Evolutionary conservation across 2,888 invertebrate genomes (phyloP).

Genomic region (Oligia fasciuncula): DNA sequence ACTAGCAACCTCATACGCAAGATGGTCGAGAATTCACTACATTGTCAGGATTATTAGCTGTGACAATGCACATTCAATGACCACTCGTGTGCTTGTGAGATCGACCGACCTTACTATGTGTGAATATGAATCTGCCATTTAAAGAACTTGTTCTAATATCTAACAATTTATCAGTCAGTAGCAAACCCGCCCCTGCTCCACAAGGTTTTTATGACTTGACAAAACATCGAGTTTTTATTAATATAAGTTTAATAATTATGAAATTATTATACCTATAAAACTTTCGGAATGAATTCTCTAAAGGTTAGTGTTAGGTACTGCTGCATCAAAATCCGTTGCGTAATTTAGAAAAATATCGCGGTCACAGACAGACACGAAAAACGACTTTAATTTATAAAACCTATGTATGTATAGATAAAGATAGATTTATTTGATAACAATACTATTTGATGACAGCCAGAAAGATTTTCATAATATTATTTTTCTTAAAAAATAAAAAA

Average conservation of each 20-base stretch:
- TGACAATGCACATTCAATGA: constrained; percentile 56
- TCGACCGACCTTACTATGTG: constrained; percentile 4
- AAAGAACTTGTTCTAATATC: not conserved
- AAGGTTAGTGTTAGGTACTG: not conserved
- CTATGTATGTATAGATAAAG: no score
- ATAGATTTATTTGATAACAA: constrained; percentile 14
- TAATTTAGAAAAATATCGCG: not conserved
- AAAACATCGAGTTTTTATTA: not conserved
- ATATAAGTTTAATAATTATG: not conserved
- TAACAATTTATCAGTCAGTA: not conserved
- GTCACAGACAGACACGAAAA: not conserved
- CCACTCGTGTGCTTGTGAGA: constrained; percentile 50
- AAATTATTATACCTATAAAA: not conserved
- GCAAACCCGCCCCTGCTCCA: not conserved
- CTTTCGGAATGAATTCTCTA: not conserved
- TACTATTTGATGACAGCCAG: constrained; percentile 9
- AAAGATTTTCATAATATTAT: not conserved
- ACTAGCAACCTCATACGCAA: constrained; percentile 7
- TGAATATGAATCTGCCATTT: not conserved
- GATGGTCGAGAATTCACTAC: constrained; percentile 18
- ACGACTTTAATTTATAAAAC: not conserved
- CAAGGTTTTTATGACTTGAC: not conserved
- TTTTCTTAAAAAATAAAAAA: no score
- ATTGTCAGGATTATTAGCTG: constrained; percentile 45
- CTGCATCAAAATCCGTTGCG: not conserved